phyloP scores from a whole-genome alignment of 2,797 vertebrate genomes.

The Peromyscus attwateri region DNA sequence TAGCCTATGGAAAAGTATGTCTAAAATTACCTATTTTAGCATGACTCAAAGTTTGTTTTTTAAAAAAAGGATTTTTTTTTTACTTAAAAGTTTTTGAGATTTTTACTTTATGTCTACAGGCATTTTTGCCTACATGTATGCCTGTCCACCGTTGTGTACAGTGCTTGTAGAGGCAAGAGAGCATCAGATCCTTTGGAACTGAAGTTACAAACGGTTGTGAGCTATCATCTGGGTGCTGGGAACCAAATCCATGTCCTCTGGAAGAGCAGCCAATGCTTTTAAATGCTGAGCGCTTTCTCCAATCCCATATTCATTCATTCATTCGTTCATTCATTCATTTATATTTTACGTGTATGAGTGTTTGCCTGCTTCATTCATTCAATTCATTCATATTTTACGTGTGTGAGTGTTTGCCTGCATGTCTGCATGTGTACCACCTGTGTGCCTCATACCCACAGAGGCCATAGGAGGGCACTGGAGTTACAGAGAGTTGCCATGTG shows the following conservation, averaged over 20 bases:
- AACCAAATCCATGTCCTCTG: not conserved
- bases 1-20: not conserved
- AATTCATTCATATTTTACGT: not conserved
- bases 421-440: not conserved
- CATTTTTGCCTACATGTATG: not conserved
- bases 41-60: not conserved
- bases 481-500: not conserved
- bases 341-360: not conserved
- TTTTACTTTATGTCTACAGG: not conserved
- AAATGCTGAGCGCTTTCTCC: not conserved
- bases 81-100: not conserved
- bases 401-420: not conserved
- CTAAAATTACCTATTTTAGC: slow-evolving; percentile 10
- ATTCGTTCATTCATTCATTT: no score
- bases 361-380: not conserved
- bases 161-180: not conserved
- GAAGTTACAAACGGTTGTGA: not conserved
- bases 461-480: not conserved
- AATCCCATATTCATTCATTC: not conserved
- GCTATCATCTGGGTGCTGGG: not conserved
- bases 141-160: not conserved
- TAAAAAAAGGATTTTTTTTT: not conserved
- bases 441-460: not conserved
- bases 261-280: not conserved
- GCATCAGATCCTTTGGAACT: not conserved